A percentile compares a stretch with the other conserved stretches of the same genome.
These are phyloP conservation scores for Conus betulinus DNA, from an alignment of 1,140 invertebrate genomes.

Conservation along the genomic window DNA sequence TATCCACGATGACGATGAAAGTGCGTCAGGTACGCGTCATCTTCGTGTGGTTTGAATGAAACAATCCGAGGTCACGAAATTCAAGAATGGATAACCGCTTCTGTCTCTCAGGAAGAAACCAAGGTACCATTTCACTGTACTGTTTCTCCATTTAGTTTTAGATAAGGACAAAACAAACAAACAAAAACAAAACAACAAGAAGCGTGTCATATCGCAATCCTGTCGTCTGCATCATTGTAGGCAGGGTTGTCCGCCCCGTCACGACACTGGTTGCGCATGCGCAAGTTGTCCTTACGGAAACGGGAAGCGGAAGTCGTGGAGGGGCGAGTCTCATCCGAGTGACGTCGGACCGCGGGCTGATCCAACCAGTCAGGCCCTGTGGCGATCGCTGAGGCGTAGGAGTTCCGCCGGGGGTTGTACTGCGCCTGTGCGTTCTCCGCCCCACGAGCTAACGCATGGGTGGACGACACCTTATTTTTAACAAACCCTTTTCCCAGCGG, in stretches of 20 bases:
- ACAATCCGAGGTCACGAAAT: too few relatives aligned
- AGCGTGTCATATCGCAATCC: neutral
- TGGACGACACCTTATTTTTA: neutral
- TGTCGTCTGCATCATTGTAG: neutral
- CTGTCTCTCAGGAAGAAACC: too few relatives aligned
- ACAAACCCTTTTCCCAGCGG: neutral
- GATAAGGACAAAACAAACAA: too few relatives aligned
- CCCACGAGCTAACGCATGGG: neutral
- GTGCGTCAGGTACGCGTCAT: too few relatives aligned
- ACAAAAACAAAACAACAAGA: too few relatives aligned
- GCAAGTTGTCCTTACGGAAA: neutral
- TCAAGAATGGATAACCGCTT: too few relatives aligned
- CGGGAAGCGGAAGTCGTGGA: neutral
- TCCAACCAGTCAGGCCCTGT: neutral
- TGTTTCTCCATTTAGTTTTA: too few relatives aligned
- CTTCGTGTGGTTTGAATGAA: too few relatives aligned
- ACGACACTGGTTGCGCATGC: neutral
- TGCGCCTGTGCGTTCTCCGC: neutral
- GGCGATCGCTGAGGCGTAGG: slow-evolving; percentile 23
- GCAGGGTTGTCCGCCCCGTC: slow-evolving; percentile 29
- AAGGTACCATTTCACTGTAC: too few relatives aligned
- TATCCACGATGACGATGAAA: too few relatives aligned
- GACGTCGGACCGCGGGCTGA: neutral
- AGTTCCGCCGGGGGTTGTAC: slow-evolving; percentile 17
- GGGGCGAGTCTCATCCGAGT: neutral